Base-by-base conservation (phyloP, 2,113 vertebrate genomes). In the Dryoscopus gambensis region DNA sequence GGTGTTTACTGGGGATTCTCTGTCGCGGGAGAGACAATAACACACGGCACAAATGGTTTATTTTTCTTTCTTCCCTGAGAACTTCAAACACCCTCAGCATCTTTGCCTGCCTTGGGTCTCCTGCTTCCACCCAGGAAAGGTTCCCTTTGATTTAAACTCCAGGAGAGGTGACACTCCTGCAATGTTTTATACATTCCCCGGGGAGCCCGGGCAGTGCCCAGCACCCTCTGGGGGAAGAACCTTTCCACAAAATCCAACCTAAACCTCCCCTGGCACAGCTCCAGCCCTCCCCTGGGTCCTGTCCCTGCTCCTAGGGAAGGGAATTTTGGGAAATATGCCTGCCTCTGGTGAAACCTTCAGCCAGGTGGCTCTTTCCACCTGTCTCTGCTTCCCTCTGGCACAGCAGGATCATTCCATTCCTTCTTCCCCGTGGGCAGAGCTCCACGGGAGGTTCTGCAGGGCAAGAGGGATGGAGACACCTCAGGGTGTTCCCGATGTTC, bases 401-500 rank as follows among this genome's bases (percentile, higher is more conserved):
- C n/a, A 47, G 15, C 7, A 6, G 40, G 35, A 35, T n/a, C 5
- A 2, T 14, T 33, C 12, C 21, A 31, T 13, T 9, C 33, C 70
- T 13, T 2, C 28, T 9, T 14, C 57, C 30, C 31, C 2, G 28
- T 0, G 17, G 3, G n/a, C 37, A 5, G 19, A 77, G 47, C 63
- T 17, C 47, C 10, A 2, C 5, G 1, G 69, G 31, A 19, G 22
- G 15, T 6, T 52, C 55, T 35, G 67, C 67, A n/a, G 77, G 53
- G 23, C 28, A 8, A 2, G n/a, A 33, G n/a, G 64, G 6, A 10
- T 2, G 6, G 73, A 28, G 24, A 13, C 18, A 3, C 23, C 71
- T 20, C 25, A 2, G 69, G 22, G 7, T 12, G 5, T 3, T 35
- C 80, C 7, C 6, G 31, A 5, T 0, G 7, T 6, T 15, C 20